A percentile compares a stretch with the other conserved stretches of the same genome.
Conservation (phyloP, 1,140 invertebrate genomes). For the Leptopilina clavipes region DNA sequence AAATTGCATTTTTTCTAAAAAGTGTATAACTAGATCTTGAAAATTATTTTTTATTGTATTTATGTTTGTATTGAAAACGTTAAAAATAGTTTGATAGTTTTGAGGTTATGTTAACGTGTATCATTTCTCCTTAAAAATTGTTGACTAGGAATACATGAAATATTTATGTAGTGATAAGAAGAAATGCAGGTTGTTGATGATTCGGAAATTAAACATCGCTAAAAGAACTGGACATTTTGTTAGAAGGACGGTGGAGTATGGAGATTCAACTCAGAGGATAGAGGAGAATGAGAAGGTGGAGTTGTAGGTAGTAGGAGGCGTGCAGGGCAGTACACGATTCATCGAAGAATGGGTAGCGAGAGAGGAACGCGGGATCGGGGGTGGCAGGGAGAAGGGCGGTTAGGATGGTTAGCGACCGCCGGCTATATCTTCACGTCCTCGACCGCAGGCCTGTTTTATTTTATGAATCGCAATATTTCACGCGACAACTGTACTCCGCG, state of each 20-base stretch:
- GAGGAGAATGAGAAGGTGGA: constrained; percentile 45
- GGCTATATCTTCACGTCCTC: constrained; percentile 70
- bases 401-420: constrained; percentile 66
- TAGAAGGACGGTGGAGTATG: constrained; percentile 44
- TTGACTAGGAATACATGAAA: too few relatives aligned
- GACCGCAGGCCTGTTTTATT: constrained; percentile 75
- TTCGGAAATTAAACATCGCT: constrained; percentile 61
- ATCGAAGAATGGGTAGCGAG: constrained; percentile 28
- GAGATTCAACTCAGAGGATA: constrained; percentile 45
- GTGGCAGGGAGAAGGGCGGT: constrained; percentile 48
- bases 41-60: too few relatives aligned
- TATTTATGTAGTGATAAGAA: too few relatives aligned
- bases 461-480: constrained; percentile 76
- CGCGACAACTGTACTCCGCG: constrained; percentile 72
- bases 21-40: too few relatives aligned
- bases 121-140: too few relatives aligned
- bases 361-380: constrained; percentile 12
- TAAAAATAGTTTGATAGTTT: too few relatives aligned
- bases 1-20: too few relatives aligned
- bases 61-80: too few relatives aligned
- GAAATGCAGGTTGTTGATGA: constrained; percentile 68
- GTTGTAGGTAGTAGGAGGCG: constrained; percentile 41
- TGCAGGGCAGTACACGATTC: constrained; percentile 44
- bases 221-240: constrained; percentile 53
- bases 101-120: too few relatives aligned